Percentiles rank a stretch among this genome's conserved stretches.
Evolutionary conservation across 2,113 vertebrate genomes (phyloP).

Genomic region (Puffinus mauretanicus): DNA sequence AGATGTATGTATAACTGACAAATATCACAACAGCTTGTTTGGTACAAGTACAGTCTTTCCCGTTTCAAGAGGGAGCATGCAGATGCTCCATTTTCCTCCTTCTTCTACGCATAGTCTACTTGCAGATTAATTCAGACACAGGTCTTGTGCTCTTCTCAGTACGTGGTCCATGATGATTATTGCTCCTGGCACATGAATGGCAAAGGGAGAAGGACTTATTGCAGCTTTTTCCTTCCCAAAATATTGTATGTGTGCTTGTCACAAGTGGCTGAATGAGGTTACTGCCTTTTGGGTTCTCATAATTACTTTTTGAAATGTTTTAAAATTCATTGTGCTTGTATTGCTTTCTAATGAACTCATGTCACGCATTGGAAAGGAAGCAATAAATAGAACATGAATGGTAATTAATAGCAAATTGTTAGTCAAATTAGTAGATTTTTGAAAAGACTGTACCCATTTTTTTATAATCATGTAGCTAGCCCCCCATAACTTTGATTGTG

Average conservation of each 20-base stretch:
- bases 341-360: background rate
- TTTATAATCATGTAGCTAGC: constrained; percentile 34
- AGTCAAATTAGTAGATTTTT: background rate
- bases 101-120: background rate
- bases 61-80: background rate
- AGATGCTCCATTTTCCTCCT: background rate
- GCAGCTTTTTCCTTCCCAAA: background rate
- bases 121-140: background rate
- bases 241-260: fast-evolving
- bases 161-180: background rate
- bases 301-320: background rate
- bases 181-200: background rate
- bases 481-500: constrained; percentile 54
- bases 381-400: background rate
- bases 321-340: background rate
- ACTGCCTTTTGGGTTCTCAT: background rate
- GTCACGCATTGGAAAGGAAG: background rate
- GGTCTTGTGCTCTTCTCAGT: background rate
- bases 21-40: background rate
- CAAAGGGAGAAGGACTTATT: background rate
- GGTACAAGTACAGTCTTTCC: background rate
- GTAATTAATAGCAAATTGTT: constrained; percentile 44
- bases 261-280: background rate
- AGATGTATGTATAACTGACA: background rate
- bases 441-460: background rate